Evolutionary conservation across 2,797 vertebrate genomes (phyloP).

Genomic region (Danio tinwini): DNA sequence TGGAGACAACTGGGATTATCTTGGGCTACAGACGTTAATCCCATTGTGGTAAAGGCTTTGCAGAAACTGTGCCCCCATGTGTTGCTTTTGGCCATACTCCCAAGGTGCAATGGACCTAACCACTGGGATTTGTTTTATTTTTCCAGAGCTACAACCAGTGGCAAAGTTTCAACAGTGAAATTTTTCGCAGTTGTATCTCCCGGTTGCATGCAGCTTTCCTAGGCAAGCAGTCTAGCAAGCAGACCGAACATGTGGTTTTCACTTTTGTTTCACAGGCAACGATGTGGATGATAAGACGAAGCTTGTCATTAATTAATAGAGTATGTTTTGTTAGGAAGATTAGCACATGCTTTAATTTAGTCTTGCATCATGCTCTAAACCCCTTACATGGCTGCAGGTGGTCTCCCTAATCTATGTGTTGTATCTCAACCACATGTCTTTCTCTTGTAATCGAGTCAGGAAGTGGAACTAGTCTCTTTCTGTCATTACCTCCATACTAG

Average conservation of each 20-base stretch:
- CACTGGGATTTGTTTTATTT: conserved; percentile 11
- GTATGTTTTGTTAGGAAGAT: conserved; percentile 49
- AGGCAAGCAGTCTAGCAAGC: background rate
- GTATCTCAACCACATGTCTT: conserved; percentile 54
- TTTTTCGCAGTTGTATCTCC: background rate
- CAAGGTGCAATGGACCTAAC: conserved; percentile 23
- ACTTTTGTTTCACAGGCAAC: background rate
- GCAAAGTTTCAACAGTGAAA: background rate
- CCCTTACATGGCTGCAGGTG: conserved; percentile 57
- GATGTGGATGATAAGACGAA: background rate
- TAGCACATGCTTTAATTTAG: conserved; percentile 54
- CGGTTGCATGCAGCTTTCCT: background rate
- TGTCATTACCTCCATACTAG: conserved; percentile 52
- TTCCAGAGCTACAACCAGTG: too few species aligned
- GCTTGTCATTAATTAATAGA: conserved; percentile 36
- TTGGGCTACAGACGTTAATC: conserved; percentile 80
- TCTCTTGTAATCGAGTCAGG: conserved; percentile 46
- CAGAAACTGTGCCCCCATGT: conserved; percentile 64
- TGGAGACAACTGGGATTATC: conserved; percentile 77
- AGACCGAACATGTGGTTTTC: background rate
- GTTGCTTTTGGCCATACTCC: conserved; percentile 50
- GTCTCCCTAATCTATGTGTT: conserved; percentile 52
- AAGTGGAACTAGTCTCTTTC: conserved; percentile 50
- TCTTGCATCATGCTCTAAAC: conserved; percentile 51
- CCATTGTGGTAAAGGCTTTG: conserved; percentile 78